Conservation (phyloP, 2,113 vertebrate species). For the Xiphophorus couchianus region DNA sequence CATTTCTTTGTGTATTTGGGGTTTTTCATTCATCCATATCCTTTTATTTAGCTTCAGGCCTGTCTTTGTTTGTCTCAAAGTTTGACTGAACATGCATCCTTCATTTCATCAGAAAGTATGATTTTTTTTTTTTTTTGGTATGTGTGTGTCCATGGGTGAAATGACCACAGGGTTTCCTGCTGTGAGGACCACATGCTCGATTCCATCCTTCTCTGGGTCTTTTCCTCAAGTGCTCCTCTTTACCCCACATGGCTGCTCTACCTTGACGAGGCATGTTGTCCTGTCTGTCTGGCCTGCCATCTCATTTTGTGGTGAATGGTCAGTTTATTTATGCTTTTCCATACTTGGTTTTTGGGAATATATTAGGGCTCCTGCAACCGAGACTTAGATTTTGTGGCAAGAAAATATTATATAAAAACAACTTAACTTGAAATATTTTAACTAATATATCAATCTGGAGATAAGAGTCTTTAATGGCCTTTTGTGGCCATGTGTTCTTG, state of each 20-base stretch:
- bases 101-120: slow-evolving; percentile 52
- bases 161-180: slow-evolving; percentile 65
- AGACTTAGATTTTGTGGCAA: slow-evolving; percentile 14
- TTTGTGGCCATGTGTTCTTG: too few species aligned
- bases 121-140: slow-evolving; percentile 16
- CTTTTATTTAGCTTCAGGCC: slow-evolving; percentile 41
- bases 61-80: slow-evolving; percentile 58
- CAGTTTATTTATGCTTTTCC: slow-evolving; percentile 35
- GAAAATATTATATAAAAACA: background rate
- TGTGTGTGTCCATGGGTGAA: slow-evolving; percentile 73
- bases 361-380: slow-evolving; percentile 30
- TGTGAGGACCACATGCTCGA: slow-evolving; percentile 58
- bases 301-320: slow-evolving; percentile 37
- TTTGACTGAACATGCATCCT: slow-evolving; percentile 61
- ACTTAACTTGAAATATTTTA: background rate
- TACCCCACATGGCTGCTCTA: slow-evolving; percentile 55
- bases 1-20: slow-evolving; percentile 9
- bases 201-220: slow-evolving; percentile 26
- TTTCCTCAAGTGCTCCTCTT: slow-evolving; percentile 31
- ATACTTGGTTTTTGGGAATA: background rate
- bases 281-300: slow-evolving; percentile 34
- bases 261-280: slow-evolving; percentile 71
- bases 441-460: background rate
- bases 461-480: too few species aligned
- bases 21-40: slow-evolving; percentile 19